Evolutionary conservation across 2,888 invertebrate species (phyloP).

Genomic region (Chymomyza amoena): DNA sequence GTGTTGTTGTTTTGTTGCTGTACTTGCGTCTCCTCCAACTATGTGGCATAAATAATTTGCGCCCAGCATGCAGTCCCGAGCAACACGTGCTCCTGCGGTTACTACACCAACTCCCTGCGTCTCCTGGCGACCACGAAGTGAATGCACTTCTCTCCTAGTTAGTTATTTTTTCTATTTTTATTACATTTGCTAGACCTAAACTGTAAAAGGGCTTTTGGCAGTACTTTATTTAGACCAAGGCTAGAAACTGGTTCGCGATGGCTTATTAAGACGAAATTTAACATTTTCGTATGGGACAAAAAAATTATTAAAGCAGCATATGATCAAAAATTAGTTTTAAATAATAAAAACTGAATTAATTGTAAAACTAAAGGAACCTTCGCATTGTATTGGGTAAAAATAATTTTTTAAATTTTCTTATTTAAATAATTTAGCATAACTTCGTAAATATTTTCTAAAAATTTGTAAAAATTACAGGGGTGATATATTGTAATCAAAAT

Average conservation of each 20-base stretch:
- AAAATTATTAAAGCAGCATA: too few relatives aligned
- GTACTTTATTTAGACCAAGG: neutral
- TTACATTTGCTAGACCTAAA: conserved; percentile 41
- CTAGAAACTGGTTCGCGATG: neutral
- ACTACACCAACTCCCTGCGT: conserved; percentile 17
- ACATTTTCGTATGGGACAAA: neutral
- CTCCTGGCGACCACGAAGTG: neutral
- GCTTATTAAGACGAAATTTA: neutral
- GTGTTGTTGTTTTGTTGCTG: conserved; percentile 44
- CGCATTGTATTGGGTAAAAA: too few relatives aligned
- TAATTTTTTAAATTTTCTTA: too few relatives aligned
- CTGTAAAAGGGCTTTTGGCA: neutral
- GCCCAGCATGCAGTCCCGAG: conserved; percentile 55
- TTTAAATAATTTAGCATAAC: too few relatives aligned
- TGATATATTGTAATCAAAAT: too few relatives aligned
- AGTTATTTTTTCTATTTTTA: conserved; percentile 27
- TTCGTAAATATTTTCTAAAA: too few relatives aligned
- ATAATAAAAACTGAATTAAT: too few relatives aligned
- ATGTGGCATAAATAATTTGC: conserved; percentile 72
- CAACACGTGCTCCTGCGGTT: conserved; percentile 59
- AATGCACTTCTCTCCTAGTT: conserved; percentile 27
- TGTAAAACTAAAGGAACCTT: too few relatives aligned
- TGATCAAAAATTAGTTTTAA: too few relatives aligned
- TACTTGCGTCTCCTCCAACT: conserved; percentile 37
- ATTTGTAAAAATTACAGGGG: too few relatives aligned